A percentile compares a stretch with the other conserved stretches of the same genome.
Conservation (phyloP, 2,797 vertebrate species). For the Rallus crepitans region DNA sequence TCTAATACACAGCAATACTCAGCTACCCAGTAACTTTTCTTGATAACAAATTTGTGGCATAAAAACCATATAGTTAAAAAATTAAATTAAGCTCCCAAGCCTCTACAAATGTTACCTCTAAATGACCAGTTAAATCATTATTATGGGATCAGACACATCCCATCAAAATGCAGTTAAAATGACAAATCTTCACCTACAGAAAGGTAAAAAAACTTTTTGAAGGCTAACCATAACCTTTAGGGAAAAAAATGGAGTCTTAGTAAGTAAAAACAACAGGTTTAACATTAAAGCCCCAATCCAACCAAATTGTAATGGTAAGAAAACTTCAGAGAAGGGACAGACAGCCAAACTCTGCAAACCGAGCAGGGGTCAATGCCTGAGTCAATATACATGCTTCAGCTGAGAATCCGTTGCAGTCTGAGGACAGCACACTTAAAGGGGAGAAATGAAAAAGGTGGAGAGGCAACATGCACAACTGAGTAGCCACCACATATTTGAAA, state of each 20-base stretch:
- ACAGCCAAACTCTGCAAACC: not conserved
- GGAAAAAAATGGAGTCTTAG: too few relatives aligned
- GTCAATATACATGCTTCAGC: not conserved
- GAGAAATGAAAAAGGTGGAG: constrained; percentile 28
- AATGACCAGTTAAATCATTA: not conserved
- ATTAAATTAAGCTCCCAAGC: not conserved
- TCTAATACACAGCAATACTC: not conserved
- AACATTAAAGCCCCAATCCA: not conserved
- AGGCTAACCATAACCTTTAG: not conserved
- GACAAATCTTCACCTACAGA: not conserved
- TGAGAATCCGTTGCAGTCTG: not conserved
- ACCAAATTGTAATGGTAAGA: not conserved
- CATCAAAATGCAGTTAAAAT: not conserved
- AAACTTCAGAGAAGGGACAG: not conserved
- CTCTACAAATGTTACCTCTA: not conserved
- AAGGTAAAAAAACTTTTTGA: not conserved
- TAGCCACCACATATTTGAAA: not conserved
- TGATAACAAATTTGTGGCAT: not conserved
- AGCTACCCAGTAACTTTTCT: not conserved
- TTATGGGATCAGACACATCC: not conserved
- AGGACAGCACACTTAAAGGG: not conserved
- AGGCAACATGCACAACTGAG: constrained; percentile 13
- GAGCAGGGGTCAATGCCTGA: not conserved
- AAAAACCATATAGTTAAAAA: not conserved
- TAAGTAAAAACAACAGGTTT: not conserved